phyloP scores from a whole-genome alignment of 2,113 vertebrate species.

The Psammodynastes pulverulentus region DNA sequence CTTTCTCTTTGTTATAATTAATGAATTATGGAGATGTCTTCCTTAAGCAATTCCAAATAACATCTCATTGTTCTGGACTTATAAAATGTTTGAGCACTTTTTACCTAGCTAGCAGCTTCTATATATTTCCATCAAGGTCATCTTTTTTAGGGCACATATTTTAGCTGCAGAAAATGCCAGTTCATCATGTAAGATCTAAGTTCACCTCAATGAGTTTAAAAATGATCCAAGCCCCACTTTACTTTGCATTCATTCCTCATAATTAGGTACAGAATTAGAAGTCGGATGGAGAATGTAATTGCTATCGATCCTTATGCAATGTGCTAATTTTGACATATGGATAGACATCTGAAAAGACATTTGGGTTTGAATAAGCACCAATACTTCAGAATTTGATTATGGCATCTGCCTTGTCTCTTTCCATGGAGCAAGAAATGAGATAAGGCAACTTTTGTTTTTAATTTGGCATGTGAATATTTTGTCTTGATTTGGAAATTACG shows the following conservation, averaged over 20 bases:
- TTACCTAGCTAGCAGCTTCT: not conserved
- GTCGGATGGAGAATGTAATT: not conserved
- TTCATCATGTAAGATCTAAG: not conserved
- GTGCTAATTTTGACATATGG: not conserved
- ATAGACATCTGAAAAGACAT: not conserved
- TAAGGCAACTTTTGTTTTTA: not conserved
- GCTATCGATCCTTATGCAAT: not conserved
- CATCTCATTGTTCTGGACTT: not conserved
- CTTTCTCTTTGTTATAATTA: not conserved
- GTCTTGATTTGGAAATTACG: not conserved
- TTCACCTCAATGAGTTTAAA: not conserved
- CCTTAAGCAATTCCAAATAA: not conserved
- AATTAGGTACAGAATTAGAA: not conserved
- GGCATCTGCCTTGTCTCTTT: not conserved
- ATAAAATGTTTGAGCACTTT: not conserved
- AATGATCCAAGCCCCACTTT: not conserved
- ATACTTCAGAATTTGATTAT: not conserved
- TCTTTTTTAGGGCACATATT: not conserved
- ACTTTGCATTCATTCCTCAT: not conserved
- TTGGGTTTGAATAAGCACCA: not conserved
- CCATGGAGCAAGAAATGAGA: not conserved
- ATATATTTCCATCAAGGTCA: not conserved
- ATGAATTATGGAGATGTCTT: not conserved
- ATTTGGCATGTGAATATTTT: not conserved
- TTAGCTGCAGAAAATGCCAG: not conserved